Conservation (phyloP, 2,797 vertebrate genomes). For the Buphagus erythrorhynchus region DNA sequence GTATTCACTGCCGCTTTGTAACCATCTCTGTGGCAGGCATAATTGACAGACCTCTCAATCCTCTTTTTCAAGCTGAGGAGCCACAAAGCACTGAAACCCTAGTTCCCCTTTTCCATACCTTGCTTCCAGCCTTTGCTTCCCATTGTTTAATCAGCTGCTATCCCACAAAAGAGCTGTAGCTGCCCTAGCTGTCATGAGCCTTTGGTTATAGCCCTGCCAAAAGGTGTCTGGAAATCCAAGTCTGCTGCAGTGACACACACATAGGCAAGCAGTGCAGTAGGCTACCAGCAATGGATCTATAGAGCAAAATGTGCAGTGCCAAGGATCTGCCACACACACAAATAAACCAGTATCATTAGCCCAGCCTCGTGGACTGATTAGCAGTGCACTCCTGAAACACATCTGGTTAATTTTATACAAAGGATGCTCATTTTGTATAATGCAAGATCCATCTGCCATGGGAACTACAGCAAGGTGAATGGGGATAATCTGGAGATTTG, state of each 20-base stretch:
- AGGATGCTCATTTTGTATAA: not conserved
- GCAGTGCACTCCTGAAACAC: not conserved
- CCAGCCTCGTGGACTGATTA: not conserved
- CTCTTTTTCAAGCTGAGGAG: not conserved
- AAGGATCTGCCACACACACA: not conserved
- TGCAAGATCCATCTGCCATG: not conserved
- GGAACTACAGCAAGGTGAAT: not conserved
- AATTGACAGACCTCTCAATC: not conserved
- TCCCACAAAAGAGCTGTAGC: not conserved
- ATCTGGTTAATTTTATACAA: not conserved
- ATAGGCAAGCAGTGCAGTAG: not conserved
- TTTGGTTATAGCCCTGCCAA: not conserved
- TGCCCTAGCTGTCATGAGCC: not conserved
- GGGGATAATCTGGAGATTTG: not conserved
- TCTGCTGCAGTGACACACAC: not conserved
- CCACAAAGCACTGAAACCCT: not conserved
- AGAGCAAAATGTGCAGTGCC: not conserved
- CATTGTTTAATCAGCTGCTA: not conserved
- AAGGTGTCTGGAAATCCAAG: not conserved
- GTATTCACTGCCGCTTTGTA: not conserved
- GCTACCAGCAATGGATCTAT: accelerated
- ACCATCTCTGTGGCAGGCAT: not conserved
- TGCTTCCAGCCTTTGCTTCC: not conserved
- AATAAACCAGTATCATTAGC: not conserved
- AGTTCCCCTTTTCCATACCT: not conserved